phyloP scores from a whole-genome alignment of 1,140 invertebrate genomes.

The Aphelenchoides besseyi region DNA sequence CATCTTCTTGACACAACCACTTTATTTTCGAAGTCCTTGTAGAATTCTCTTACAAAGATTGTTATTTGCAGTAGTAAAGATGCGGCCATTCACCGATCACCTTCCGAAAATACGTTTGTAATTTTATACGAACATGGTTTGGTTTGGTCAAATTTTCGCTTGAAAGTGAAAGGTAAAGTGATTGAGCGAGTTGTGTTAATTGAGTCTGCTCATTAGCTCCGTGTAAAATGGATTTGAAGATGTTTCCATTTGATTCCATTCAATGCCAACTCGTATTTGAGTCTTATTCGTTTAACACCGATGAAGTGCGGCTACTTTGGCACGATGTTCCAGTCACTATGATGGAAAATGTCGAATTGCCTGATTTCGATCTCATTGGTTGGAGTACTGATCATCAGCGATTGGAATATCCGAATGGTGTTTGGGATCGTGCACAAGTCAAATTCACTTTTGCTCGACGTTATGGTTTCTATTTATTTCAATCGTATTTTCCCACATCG shows the following conservation, averaged over 20 bases:
- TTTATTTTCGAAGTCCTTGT: neutral
- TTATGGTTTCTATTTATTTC: constrained; percentile 62
- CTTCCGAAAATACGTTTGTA: constrained; percentile 62
- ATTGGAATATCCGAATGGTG: constrained; percentile 59
- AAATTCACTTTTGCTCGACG: constrained; percentile 62
- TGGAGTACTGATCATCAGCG: constrained; percentile 60
- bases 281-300: constrained; percentile 60
- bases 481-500: constrained; percentile 61
- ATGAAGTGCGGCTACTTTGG: constrained; percentile 60
- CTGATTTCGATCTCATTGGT: constrained; percentile 61
- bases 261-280: constrained; percentile 59
- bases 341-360: constrained; percentile 63
- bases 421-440: constrained; percentile 59
- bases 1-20: neutral
- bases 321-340: constrained; percentile 61
- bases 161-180: neutral
- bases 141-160: constrained; percentile 61
- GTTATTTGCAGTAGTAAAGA: constrained; percentile 41
- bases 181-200: no score
- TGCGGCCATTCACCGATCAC: constrained; percentile 53
- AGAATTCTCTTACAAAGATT: neutral
- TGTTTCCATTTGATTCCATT: constrained; percentile 62
- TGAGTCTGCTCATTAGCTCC: constrained; percentile 61
- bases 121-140: constrained; percentile 62
- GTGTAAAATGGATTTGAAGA: constrained; percentile 61